phyloP scores from a whole-genome alignment of 2,797 vertebrate species.

The Etheostoma nigrum region DNA sequence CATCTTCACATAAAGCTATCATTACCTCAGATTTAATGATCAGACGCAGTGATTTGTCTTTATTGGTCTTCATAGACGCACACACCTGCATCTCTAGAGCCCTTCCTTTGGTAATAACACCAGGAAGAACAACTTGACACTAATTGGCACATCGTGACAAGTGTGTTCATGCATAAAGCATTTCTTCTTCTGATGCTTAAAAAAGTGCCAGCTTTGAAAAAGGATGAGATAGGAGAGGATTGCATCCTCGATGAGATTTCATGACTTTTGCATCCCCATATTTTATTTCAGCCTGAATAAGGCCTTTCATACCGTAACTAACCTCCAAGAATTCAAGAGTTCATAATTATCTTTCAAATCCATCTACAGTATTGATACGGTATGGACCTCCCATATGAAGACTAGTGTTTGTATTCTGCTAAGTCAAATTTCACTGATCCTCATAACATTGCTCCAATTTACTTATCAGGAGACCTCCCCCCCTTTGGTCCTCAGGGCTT shows the following conservation, averaged over 20 bases:
- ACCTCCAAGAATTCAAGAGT: not conserved
- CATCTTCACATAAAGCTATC: slow-evolving; percentile 71
- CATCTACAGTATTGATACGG: slow-evolving; percentile 11
- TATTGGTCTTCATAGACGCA: slow-evolving; percentile 67
- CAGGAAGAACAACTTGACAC: slow-evolving; percentile 71
- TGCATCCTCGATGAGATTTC: slow-evolving; percentile 52
- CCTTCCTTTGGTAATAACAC: slow-evolving; percentile 60
- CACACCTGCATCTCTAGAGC: slow-evolving; percentile 75
- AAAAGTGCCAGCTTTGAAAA: slow-evolving; percentile 53
- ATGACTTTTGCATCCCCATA: slow-evolving; percentile 30
- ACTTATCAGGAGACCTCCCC: slow-evolving; percentile 51
- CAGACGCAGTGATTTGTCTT: slow-evolving; percentile 71
- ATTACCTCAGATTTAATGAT: slow-evolving; percentile 76
- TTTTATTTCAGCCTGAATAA: slow-evolving; percentile 35
- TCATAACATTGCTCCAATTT: slow-evolving; percentile 56
- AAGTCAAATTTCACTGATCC: slow-evolving; percentile 56
- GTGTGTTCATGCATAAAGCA: slow-evolving; percentile 67
- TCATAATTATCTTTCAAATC: slow-evolving; percentile 3
- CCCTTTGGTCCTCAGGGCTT: slow-evolving; percentile 67
- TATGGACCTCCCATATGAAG: slow-evolving; percentile 13
- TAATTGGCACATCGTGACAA: slow-evolving; percentile 78
- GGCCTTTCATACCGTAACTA: slow-evolving; percentile 21
- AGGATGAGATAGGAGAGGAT: slow-evolving; percentile 48
- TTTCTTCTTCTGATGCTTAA: slow-evolving; percentile 44
- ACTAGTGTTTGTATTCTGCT: slow-evolving; percentile 22